A percentile compares a stretch with the other conserved stretches of the same genome.
These are phyloP conservation scores for Drosophila rubida DNA, from an alignment of 2,888 invertebrate species.

Conservation along the genomic window DNA sequence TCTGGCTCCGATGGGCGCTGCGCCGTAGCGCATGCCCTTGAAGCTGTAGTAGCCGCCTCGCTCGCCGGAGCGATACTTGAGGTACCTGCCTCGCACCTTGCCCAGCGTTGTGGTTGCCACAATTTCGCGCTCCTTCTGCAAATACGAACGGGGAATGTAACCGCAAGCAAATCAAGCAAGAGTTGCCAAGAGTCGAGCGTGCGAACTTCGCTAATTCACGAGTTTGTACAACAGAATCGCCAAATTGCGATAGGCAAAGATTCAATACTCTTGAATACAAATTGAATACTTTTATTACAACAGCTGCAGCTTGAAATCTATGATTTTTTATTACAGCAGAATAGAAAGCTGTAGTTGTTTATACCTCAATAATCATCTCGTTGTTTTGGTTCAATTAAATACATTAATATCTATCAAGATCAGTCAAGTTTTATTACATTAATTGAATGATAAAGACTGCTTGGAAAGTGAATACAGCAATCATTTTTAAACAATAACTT, in stretches of 20 bases:
- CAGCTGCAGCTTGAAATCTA: too few relatives aligned
- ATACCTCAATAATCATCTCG: too few relatives aligned
- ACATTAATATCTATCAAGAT: too few relatives aligned
- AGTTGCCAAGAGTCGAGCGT: slow-evolving; percentile 15
- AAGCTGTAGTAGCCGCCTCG: slow-evolving; percentile 84
- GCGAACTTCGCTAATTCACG: slow-evolving; percentile 20
- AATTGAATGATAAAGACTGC: too few relatives aligned
- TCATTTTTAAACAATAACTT: too few relatives aligned
- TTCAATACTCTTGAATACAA: background rate
- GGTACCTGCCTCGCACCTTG: slow-evolving; percentile 83
- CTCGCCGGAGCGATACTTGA: slow-evolving; percentile 83
- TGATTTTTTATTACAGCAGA: too few relatives aligned
- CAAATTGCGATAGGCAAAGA: background rate
- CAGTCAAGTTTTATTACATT: too few relatives aligned
- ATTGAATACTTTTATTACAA: too few relatives aligned
- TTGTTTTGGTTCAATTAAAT: too few relatives aligned
- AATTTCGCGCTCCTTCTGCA: slow-evolving; percentile 83
- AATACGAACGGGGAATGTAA: slow-evolving; percentile 4
- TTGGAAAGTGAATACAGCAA: too few relatives aligned
- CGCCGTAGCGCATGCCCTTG: slow-evolving; percentile 84
- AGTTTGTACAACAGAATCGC: background rate
- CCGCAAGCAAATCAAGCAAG: background rate
- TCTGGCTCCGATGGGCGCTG: slow-evolving; percentile 81
- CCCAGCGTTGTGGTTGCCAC: slow-evolving; percentile 82
- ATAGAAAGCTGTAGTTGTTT: too few relatives aligned